Evolutionary conservation across 2,113 vertebrate genomes (phyloP), one percentile per base, ranked within the genome.

Genomic region (Tenebrosternarchus preto): DNA sequence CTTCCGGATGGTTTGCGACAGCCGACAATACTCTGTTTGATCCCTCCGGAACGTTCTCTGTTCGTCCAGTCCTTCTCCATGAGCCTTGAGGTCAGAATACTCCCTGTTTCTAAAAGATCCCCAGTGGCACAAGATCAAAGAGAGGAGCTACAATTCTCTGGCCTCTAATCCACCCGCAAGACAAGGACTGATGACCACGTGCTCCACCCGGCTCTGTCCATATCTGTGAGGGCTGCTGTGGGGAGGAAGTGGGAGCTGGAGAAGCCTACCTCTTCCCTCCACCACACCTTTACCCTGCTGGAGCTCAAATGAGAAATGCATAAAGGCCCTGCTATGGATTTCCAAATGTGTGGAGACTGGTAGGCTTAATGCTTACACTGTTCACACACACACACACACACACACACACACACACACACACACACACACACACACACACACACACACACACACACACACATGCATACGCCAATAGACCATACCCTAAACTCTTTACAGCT

Each of bases 111-210:
- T 86, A 56, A 89, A 89, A 87, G 73, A n/a, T 77, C 82, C 73
- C 74, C 15, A 53, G 55, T 4, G 25, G 68, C 24, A 7, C 56
- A 64, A 76, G 83, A 82, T 84, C 72, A 87, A 85, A 88, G 74
- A 76, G 53, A 25, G 78, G 59, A 36, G 4, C 69, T 75, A 84
- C 83, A 83, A 89, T 89, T 81, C 80, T 76, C 76, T 36, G 63
- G 74, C 88, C 85, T 92, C 91, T 88, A 88, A 85, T 85, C 85
- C 61, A 63, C 73, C 83, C 76, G 83, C 87, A 83, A 89, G 91
- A 90, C 88, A 83, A 91, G 77, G 20, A 70, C 77, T 89, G 85
- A 87, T 87, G 80, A 84, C 91, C 56, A 68, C 76, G 74, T 81
- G 61, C 72, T 16, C 80, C 69, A 60, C 74, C 43, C 83, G 75